Conservation (phyloP, 2,797 vertebrate genomes). For the Chiloscyllium punctatum region DNA sequence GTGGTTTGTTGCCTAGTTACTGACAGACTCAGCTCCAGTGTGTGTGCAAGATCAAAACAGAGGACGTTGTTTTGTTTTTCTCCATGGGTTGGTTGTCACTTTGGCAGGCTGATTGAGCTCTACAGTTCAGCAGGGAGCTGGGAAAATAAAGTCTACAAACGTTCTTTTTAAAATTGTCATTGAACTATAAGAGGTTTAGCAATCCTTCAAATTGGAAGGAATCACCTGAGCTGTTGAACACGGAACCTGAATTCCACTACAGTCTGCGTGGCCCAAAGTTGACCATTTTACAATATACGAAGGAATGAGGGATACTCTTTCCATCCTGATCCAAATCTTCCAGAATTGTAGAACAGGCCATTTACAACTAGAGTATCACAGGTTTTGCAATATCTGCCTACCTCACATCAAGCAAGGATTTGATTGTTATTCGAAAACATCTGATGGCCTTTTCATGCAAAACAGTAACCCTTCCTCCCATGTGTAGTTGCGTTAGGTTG, state of each 20-base stretch:
- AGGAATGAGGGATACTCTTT: not conserved
- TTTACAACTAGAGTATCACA: too few relatives aligned
- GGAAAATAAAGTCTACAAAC: not conserved
- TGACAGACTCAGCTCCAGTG: not conserved
- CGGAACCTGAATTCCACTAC: not conserved
- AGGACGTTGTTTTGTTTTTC: not conserved
- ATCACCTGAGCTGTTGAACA: not conserved
- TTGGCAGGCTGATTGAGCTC: constrained; percentile 4
- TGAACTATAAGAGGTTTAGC: not conserved
- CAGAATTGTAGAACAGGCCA: not conserved
- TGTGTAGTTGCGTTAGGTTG: not conserved
- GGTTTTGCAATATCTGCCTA: not conserved
- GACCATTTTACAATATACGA: not conserved
- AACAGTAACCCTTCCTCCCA: not conserved
- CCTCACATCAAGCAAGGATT: not conserved
- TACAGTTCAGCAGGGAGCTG: not conserved
- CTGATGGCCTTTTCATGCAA: not conserved
- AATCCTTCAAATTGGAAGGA: not conserved
- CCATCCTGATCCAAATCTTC: not conserved
- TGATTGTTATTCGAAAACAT: not conserved
- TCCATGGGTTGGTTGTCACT: not conserved
- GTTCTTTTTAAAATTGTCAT: not conserved
- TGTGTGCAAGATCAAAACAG: not conserved
- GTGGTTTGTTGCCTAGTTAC: constrained; percentile 10
- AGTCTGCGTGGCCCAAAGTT: not conserved